Conservation (phyloP, 2,113 vertebrate species). For the Semicossyphus pulcher region DNA sequence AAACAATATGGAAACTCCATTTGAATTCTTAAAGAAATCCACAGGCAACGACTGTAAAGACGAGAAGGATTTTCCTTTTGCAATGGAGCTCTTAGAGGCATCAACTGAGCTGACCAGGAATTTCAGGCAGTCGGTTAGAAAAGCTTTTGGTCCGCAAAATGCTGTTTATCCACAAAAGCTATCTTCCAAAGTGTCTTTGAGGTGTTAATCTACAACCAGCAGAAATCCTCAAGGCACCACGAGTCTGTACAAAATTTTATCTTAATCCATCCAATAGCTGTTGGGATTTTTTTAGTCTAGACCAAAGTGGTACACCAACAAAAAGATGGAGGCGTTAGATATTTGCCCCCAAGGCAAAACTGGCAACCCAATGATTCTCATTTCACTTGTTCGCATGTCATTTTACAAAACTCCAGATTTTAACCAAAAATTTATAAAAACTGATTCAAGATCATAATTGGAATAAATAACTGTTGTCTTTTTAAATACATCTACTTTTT, state of each 20-base stretch:
- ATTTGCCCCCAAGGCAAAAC: too few relatives aligned
- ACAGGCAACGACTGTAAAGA: background rate
- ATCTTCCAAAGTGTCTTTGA: background rate
- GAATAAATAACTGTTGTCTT: background rate
- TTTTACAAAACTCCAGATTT: background rate
- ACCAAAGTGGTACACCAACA: background rate
- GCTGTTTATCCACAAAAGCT: background rate
- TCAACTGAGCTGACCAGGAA: conserved; percentile 2
- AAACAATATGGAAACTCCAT: conserved; percentile 26
- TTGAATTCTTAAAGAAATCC: conserved; percentile 21
- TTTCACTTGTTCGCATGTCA: background rate
- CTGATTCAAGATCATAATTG: background rate
- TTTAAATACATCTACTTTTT: background rate
- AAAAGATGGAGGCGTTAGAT: background rate
- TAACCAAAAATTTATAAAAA: background rate
- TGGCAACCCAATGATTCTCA: too few relatives aligned
- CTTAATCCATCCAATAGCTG: background rate
- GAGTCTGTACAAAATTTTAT: background rate
- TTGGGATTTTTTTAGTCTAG: background rate
- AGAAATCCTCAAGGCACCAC: background rate
- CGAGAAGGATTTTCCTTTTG: conserved; percentile 10
- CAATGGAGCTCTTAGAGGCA: background rate
- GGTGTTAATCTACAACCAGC: background rate
- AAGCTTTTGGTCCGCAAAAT: background rate
- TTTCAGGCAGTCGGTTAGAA: background rate